Evolutionary conservation across 2,888 invertebrate genomes (phyloP).

Genomic region (Drosophila tripunctata): DNA sequence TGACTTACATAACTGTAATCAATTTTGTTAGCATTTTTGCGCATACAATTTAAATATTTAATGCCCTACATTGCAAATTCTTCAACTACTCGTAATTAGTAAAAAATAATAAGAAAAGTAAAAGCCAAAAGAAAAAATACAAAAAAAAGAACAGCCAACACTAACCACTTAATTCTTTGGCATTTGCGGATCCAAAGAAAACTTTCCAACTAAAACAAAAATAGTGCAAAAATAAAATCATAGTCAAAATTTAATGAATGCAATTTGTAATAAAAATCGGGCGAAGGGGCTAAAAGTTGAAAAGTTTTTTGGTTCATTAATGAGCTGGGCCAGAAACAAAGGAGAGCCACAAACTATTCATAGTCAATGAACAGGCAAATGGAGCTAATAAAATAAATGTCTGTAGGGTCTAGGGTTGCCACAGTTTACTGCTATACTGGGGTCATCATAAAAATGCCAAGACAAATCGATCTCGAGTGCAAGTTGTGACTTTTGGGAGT

Average conservation of each 20-base stretch:
- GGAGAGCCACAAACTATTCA: conserved; percentile 25
- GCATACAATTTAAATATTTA: conserved; percentile 60
- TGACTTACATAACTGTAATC: conserved; percentile 55
- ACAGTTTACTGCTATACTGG: not conserved
- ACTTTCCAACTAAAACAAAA: conserved; percentile 2
- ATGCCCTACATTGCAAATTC: conserved; percentile 36
- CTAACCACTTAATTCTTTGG: conserved; percentile 33
- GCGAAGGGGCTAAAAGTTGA: conserved; percentile 10
- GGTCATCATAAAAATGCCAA: not conserved
- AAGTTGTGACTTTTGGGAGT: not conserved
- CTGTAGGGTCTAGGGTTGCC: not conserved
- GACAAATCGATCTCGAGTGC: not conserved
- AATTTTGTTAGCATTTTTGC: conserved; percentile 49
- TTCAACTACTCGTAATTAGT: conserved; percentile 49
- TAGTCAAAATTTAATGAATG: conserved; percentile 41
- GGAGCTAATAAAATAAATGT: conserved; percentile 29
- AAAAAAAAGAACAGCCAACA: too few species aligned
- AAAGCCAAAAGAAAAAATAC: conserved; percentile 5
- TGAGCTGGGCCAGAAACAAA: conserved; percentile 10
- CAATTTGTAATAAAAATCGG: conserved; percentile 47
- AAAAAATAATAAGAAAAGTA: conserved; percentile 1
- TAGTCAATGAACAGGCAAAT: conserved; percentile 5
- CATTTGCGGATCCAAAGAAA: not conserved
- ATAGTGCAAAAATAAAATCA: conserved; percentile 17
- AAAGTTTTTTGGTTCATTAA: conserved; percentile 47